Conservation (phyloP, 2,113 vertebrate genomes). For the Bombycilla garrulus region DNA sequence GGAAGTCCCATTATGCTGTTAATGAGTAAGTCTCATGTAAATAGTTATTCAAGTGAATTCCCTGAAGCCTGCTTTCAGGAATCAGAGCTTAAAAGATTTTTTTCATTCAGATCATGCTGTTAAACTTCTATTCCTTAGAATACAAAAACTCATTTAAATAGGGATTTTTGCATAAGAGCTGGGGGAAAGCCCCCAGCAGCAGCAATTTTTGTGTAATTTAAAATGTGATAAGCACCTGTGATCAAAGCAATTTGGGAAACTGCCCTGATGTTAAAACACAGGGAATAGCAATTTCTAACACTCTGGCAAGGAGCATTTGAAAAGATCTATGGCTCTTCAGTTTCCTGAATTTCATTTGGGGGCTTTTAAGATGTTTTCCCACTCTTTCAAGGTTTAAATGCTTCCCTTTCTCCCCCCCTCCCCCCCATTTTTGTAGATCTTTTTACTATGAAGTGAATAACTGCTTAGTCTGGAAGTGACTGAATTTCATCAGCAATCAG, state of each 20-base stretch:
- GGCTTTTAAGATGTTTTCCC: not conserved
- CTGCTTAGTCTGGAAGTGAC: not conserved
- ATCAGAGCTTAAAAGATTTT: not conserved
- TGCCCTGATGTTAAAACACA: not conserved
- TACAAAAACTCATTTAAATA: not conserved
- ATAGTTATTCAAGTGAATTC: not conserved
- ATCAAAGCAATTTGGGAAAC: not conserved
- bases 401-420: not conserved
- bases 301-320: not conserved
- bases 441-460: not conserved
- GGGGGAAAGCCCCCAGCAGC: not conserved
- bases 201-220: not conserved
- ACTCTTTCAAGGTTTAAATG: not conserved
- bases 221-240: not conserved
- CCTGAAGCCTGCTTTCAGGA: slow-evolving; percentile 5
- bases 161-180: not conserved
- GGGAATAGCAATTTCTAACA: not conserved
- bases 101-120: not conserved
- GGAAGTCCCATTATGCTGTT: not conserved
- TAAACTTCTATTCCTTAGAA: slow-evolving; percentile 14
- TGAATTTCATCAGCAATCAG: not conserved
- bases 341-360: not conserved
- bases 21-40: slow-evolving; percentile 1
- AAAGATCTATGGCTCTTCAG: not conserved
- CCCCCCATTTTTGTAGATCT: not conserved